Evolutionary conservation across 2,113 vertebrate species (phyloP), one percentile per base, ranked within the genome.

Genomic region (Cynoglossus semilaevis): DNA sequence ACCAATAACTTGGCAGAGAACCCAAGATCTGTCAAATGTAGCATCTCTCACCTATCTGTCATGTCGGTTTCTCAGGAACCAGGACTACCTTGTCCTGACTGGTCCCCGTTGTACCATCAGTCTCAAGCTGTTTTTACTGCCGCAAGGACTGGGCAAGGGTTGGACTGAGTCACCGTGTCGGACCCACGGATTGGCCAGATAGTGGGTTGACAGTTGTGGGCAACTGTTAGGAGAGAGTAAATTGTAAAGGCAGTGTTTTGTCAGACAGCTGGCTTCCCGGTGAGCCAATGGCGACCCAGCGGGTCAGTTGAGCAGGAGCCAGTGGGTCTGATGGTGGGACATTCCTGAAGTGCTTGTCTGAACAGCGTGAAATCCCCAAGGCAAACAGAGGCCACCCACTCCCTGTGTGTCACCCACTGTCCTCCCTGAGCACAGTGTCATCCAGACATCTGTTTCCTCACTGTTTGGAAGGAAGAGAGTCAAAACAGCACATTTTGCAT

Each of bases 341-440:
- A 87, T 88, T 88, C 87, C 79, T 86, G 52, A 68, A 86, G 83
- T 82, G 62, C 74, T 80, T 85, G 65, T 78, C 71, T 86, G 69
- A 84, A 76, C 79, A 75, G 80, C 71, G 63, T 82, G 77, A 86
- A 88, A 86, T 86, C 75, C 71, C 70, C 69, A 70, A 74, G 69
- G 80, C 82, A 85, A 88, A 88, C 83, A 78, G 46, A 55, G 80
- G 74, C 81, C 80, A 80, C 83, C 73, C 83, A 77, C 71, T 69
- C 68, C 19, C 52, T 41, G 45, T 34, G 60, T 55, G 72, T 79
- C 74, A 58, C 74, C 63, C 69, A 1, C 42, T 43, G 57, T 38
- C 58, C 49, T 57, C 59, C 51, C 8, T 16, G 44, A 59, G 42
- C 56, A 50, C 15, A 35, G 43, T 7, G 7, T 51, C 52, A 19